These are phyloP conservation scores for Ennomos erosarius DNA, from an alignment of 2,888 invertebrate genomes.

Conservation along the genomic window DNA sequence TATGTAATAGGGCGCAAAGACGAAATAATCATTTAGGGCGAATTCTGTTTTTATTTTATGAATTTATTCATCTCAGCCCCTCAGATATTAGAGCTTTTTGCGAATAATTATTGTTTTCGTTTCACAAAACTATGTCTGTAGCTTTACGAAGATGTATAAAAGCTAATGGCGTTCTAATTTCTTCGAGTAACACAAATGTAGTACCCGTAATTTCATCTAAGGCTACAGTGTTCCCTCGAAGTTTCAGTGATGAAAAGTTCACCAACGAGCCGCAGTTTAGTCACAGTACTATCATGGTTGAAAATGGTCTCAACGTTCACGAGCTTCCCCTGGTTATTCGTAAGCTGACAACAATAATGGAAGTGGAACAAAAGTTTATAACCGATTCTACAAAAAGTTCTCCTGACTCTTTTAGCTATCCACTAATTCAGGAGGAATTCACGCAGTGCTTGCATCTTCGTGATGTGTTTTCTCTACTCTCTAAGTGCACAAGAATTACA, in stretches of 20 bases:
- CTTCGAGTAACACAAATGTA: conserved; percentile 47
- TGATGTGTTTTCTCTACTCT: conserved; percentile 76
- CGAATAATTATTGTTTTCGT: not conserved
- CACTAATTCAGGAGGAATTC: conserved; percentile 77
- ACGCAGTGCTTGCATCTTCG: conserved; percentile 71
- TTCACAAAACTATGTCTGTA: conserved; percentile 56
- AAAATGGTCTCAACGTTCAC: conserved; percentile 88
- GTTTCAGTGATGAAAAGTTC: conserved; percentile 64
- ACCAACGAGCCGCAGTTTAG: conserved; percentile 63
- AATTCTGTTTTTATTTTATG: too few relatives aligned
- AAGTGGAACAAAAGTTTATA: conserved; percentile 54
- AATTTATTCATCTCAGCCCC: too few relatives aligned
- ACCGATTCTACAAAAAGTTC: conserved; percentile 45
- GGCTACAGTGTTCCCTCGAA: conserved; percentile 44
- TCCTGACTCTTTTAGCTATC: conserved; percentile 64
- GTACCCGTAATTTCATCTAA: conserved; percentile 37
- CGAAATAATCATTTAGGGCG: too few relatives aligned
- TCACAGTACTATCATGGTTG: conserved; percentile 85
- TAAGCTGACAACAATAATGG: conserved; percentile 72
- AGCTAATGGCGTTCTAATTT: conserved; percentile 60
- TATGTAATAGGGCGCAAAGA: too few relatives aligned
- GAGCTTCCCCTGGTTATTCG: conserved; percentile 88
- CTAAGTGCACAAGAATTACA: conserved; percentile 80
- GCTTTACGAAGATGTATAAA: conserved; percentile 67
- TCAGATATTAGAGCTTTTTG: too few relatives aligned